Evolutionary conservation across 2,113 vertebrate species (phyloP).

Genomic region (Psittacara wagleri): DNA sequence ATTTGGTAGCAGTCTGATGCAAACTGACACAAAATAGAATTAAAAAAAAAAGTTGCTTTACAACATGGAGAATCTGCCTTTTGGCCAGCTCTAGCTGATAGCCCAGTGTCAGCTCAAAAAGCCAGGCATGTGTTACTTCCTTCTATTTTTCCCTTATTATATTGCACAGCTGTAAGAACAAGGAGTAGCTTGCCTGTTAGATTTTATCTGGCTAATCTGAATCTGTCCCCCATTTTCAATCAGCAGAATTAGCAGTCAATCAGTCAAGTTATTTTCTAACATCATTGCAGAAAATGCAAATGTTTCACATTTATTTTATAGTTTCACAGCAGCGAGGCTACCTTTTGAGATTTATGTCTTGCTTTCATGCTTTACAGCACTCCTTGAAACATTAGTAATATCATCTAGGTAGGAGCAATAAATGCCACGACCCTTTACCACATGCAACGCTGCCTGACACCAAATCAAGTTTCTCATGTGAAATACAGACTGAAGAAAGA

Average conservation of each 20-base stretch:
- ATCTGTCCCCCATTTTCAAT: not conserved
- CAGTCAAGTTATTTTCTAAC: constrained; percentile 24
- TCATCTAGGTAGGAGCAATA: constrained; percentile 38
- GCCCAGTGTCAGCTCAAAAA: not conserved
- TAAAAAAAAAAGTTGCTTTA: not conserved
- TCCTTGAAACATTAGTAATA: constrained; percentile 56
- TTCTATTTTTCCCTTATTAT: not conserved
- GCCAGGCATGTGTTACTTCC: not conserved
- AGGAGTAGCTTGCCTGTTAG: not conserved
- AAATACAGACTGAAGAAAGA: constrained; percentile 38
- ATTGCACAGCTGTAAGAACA: not conserved
- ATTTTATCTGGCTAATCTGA: not conserved
- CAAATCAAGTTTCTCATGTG: constrained; percentile 45
- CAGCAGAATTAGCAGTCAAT: constrained; percentile 35
- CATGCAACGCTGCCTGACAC: constrained; percentile 34
- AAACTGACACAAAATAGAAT: constrained; percentile 10
- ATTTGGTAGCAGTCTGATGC: constrained; percentile 34
- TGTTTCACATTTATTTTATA: not conserved
- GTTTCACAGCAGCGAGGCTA: not conserved
- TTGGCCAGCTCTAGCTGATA: constrained; percentile 46
- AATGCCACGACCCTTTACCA: constrained; percentile 32
- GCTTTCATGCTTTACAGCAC: constrained; percentile 43
- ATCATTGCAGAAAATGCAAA: constrained; percentile 36
- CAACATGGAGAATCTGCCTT: not conserved
- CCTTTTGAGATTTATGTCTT: constrained; percentile 47